Evolutionary conservation across 53 echinoderm and acorn worm genomes (phyloP), one percentile per base, ranked within the genome.

Genomic region (Holothuria scabra): DNA sequence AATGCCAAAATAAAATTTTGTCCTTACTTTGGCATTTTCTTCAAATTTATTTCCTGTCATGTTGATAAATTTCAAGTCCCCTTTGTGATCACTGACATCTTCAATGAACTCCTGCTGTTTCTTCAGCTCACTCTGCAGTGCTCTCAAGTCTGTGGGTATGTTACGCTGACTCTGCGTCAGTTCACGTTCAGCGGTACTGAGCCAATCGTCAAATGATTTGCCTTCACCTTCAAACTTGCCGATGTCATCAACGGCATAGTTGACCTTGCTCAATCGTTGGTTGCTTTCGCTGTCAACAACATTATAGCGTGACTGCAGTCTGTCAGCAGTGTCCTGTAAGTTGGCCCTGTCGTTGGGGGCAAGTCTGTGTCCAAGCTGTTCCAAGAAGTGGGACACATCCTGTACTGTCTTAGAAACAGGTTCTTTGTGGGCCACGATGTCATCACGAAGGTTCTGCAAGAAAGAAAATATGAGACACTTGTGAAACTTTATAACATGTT

Each of bases 11-110:
- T 52, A 52, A 52, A 52, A 52, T 18, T 52, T 38, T 64, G 0
- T 64, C 64, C 65, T 65, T 55, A 97, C 99, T 91, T 93, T 97
- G 13, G 87, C 90, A 85, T 91, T 89, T 60, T 92, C 88, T 52
- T 91, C 41, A 74, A 95, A 91, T 79, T 99, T 95, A 68, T 90
- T 90, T 61, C 99, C 99, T 12, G 99, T 94, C 90, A 99, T 99
- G 76, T 88, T 97, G 86, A 97, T 94, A 87, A 95, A 93, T 72
- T 99, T 99, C 52, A 99, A 83, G 75, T 99, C 95, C 12, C 92
- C 99, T 87, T 94, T 99, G 60, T 93, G 94, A 60, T 95, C 97
- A 24, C 88, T 94, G 84, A 99, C 92, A 10, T 99, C 95, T 80
- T 99, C 99, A 0, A 80, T 90, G 82, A 99, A 92, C 23, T 88